A percentile compares a stretch with the other conserved stretches of the same genome.
phyloP scores from a whole-genome alignment of 2,113 vertebrate species.

The Mesembrinibis cayennensis region DNA sequence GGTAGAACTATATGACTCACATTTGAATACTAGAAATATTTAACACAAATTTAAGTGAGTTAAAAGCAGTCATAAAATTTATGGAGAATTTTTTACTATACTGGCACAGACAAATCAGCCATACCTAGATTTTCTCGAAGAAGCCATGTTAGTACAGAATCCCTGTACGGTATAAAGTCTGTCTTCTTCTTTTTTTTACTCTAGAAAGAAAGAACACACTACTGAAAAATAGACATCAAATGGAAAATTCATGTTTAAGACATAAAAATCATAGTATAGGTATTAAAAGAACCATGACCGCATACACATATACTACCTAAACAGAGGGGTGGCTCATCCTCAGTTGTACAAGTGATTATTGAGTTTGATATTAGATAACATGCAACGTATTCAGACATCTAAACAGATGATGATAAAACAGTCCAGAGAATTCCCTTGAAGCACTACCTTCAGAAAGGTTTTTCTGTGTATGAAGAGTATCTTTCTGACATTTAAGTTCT shows the following conservation, averaged over 20 bases:
- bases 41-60: neutral
- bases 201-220: slow-evolving; percentile 69
- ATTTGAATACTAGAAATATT: neutral
- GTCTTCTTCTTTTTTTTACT: slow-evolving; percentile 99
- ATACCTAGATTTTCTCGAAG: slow-evolving; percentile 97
- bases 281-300: neutral
- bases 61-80: neutral
- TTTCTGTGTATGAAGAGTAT: neutral
- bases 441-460: neutral
- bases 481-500: neutral
- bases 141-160: slow-evolving; percentile 98
- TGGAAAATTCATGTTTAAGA: neutral
- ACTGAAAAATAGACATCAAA: neutral
- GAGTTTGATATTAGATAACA: neutral
- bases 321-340: neutral
- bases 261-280: neutral
- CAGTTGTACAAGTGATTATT: neutral
- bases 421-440: neutral
- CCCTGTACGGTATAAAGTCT: slow-evolving; percentile 97
- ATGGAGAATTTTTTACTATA: neutral
- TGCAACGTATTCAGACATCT: neutral
- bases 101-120: neutral
- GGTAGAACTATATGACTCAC: neutral
- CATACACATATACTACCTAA: neutral
- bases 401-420: neutral